Conservation (phyloP, 2,113 vertebrate genomes). For the Murina feae region DNA sequence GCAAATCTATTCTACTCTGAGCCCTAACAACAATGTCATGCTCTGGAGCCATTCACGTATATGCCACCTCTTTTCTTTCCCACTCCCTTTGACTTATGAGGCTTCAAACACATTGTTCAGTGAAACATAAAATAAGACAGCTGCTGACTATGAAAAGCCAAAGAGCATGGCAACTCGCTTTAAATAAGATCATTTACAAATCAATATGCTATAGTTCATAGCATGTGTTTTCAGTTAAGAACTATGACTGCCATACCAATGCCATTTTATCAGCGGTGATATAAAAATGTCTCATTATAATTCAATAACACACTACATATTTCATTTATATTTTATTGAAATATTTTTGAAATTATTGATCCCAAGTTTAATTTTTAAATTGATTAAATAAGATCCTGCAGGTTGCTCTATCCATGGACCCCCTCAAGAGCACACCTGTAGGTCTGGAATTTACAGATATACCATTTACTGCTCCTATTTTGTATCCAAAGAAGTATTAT, state of each 20-base stretch:
- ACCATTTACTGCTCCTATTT: not conserved
- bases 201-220: slow-evolving; percentile 14
- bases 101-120: not conserved
- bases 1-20: not conserved
- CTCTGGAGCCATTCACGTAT: not conserved
- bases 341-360: not conserved
- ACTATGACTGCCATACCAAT: not conserved
- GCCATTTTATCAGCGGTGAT: not conserved
- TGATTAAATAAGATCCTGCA: not conserved
- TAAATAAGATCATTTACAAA: slow-evolving; percentile 13
- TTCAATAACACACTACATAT: not conserved
- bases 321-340: not conserved
- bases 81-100: not conserved
- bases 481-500: not conserved
- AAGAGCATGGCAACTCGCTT: not conserved
- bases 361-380: not conserved
- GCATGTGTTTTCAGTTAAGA: slow-evolving; percentile 2
- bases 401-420: not conserved
- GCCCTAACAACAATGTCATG: not conserved
- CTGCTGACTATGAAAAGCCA: not conserved
- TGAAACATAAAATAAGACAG: not conserved
- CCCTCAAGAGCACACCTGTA: not conserved
- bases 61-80: not conserved
- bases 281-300: not conserved
- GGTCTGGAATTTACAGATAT: not conserved